Conservation (phyloP, 2,113 vertebrate species). For the human region GRCh38 chr1:23727501-23728000, state of each 20-base stretch:
- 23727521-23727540: not conserved
- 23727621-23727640: not conserved
- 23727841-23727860: not conserved
- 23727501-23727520: not conserved
- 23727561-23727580: constrained; percentile 38
- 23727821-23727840: not conserved
- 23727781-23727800: not conserved
- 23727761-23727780: not conserved
- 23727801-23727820: not conserved
- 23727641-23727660: not conserved
- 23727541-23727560: constrained; percentile 46
- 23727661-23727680: not conserved
- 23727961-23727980: not conserved
- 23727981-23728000: not conserved
- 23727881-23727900: not conserved
- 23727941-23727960: not conserved
- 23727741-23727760: not conserved
- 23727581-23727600: constrained; percentile 20
- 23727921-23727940: not conserved
- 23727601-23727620: not conserved
- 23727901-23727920: not conserved
- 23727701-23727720: constrained; percentile 25
- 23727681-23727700: not conserved
- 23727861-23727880: not conserved
- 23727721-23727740: not conserved